Percentiles rank a stretch among this genome's conserved stretches.
Evolutionary conservation across 2,797 vertebrate genomes (phyloP).

Genomic region (Austrolebias charrua): DNA sequence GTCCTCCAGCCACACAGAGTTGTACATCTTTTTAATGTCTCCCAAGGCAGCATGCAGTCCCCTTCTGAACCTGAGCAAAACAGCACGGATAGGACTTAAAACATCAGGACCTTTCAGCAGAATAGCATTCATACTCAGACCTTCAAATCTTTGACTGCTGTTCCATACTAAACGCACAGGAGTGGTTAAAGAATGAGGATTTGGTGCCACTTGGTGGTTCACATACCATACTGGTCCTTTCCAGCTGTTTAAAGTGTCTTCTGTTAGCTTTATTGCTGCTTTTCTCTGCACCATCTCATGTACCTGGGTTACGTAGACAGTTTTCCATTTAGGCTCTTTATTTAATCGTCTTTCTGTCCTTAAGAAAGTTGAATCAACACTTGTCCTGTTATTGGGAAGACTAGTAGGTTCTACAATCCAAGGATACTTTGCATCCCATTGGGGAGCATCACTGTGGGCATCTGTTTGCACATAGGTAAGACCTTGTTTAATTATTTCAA

Average conservation of each 20-base stretch:
- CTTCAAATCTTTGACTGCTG: slow-evolving; percentile 22
- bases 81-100: not conserved
- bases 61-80: not conserved
- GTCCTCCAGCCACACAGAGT: not conserved
- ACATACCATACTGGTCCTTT: slow-evolving; percentile 9
- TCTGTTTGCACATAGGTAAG: not conserved
- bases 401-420: not conserved
- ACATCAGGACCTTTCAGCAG: not conserved
- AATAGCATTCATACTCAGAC: slow-evolving; percentile 21
- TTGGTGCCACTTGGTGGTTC: not conserved
- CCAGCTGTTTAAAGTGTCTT: not conserved
- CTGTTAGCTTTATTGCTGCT: not conserved
- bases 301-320: not conserved
- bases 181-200: not conserved
- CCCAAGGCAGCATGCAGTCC: not conserved
- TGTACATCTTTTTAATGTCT: not conserved
- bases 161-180: slow-evolving; percentile 15
- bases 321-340: not conserved
- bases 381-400: not conserved
- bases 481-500: not conserved
- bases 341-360: not conserved
- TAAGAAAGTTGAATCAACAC: not conserved
- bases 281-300: slow-evolving; percentile 10
- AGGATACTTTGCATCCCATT: not conserved
- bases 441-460: not conserved